These are phyloP conservation scores for Andrena trimmerana DNA, from an alignment of 2,888 invertebrate genomes.

Conservation along the genomic window DNA sequence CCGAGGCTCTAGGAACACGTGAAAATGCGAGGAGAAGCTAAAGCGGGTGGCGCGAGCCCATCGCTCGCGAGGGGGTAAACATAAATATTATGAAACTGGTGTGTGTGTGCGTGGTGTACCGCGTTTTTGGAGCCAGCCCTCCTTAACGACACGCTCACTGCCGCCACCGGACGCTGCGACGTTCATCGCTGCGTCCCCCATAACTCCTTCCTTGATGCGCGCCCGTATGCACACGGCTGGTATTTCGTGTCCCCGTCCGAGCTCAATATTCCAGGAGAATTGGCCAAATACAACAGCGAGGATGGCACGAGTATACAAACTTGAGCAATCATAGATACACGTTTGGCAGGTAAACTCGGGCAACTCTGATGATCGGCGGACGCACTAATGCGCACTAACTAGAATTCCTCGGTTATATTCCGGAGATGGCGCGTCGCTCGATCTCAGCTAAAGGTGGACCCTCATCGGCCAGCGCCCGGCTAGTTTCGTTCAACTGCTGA, in stretches of 20 bases:
- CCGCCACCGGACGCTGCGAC: conserved; percentile 85
- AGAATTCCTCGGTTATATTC: conserved; percentile 44
- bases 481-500: neutral
- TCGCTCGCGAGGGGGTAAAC: conserved; percentile 23
- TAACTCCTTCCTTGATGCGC: conserved; percentile 76
- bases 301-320: conserved; percentile 71
- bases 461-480: conserved; percentile 22
- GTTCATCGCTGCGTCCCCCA: conserved; percentile 86
- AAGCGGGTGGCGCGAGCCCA: neutral
- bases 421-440: conserved; percentile 64
- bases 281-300: conserved; percentile 60
- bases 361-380: conserved; percentile 67
- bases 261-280: conserved; percentile 52
- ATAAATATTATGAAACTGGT: conserved; percentile 65
- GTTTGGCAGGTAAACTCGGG: conserved; percentile 68
- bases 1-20: neutral
- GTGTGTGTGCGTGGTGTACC: conserved; percentile 82
- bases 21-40: neutral
- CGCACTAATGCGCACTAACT: conserved; percentile 68
- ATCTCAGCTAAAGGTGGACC: conserved; percentile 49
- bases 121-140: conserved; percentile 98
- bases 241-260: conserved; percentile 28
- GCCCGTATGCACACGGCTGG: conserved; percentile 49
- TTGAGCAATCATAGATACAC: conserved; percentile 75
- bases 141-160: conserved; percentile 90